These are phyloP conservation scores for Camelus dromedarius DNA, from an alignment of 2,113 vertebrate genomes.

Conservation along the genomic window DNA sequence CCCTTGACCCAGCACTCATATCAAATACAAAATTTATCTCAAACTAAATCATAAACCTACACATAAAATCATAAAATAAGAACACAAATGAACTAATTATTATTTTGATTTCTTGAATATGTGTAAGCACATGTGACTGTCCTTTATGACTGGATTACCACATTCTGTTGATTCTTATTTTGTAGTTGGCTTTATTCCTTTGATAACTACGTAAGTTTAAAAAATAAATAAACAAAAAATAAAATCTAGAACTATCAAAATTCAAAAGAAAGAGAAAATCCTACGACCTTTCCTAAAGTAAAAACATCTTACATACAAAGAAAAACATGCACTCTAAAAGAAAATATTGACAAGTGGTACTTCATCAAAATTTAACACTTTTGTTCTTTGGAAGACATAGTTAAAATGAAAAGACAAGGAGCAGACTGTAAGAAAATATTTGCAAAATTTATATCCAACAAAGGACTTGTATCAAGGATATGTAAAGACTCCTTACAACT, in stretches of 20 bases:
- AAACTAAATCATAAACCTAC: not conserved
- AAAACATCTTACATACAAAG: not conserved
- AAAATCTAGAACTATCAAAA: not conserved
- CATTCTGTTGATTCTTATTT: too few species aligned
- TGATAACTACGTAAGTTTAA: too few species aligned
- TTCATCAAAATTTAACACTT: conserved; percentile 15
- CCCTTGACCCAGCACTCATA: not conserved
- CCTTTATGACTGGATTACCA: too few species aligned
- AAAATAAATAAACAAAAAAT: too few species aligned
- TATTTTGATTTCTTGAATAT: too few species aligned
- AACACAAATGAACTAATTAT: too few species aligned
- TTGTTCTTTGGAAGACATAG: not conserved
- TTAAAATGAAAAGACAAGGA: conserved; percentile 22
- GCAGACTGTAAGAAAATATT: not conserved
- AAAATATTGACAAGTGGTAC: not conserved
- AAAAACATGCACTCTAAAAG: not conserved
- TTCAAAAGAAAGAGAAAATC: not conserved
- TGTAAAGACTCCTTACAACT: not conserved
- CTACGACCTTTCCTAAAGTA: not conserved
- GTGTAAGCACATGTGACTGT: too few species aligned
- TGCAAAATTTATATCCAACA: not conserved
- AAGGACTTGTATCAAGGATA: not conserved
- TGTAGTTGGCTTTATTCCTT: too few species aligned
- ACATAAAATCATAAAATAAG: not conserved
- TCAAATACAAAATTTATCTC: not conserved